Evolutionary conservation across 2,888 invertebrate genomes (phyloP).

Genomic region (Trilocha varians): DNA sequence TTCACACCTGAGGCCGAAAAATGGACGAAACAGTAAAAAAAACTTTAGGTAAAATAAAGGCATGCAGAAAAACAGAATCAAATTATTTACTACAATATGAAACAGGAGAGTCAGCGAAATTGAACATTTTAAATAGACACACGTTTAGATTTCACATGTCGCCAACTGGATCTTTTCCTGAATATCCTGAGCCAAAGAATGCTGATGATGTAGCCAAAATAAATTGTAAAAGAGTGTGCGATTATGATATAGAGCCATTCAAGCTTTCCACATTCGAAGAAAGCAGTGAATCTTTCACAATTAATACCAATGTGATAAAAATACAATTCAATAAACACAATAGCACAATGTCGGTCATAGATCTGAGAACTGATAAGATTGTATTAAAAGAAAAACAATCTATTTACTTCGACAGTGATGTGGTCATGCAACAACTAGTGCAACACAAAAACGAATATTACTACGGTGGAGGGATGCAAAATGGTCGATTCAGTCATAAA

Average conservation of each 20-base stretch:
- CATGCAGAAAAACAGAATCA: conserved; percentile 33
- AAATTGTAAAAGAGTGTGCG: conserved; percentile 33
- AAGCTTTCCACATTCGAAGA: conserved; percentile 33
- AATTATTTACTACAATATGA: conserved; percentile 38
- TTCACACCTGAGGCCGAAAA: background rate
- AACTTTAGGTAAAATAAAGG: conserved; percentile 29
- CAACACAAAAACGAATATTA: conserved; percentile 46
- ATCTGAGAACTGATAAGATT: conserved; percentile 39
- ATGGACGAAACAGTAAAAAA: conserved; percentile 11
- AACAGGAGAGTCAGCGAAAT: conserved; percentile 39
- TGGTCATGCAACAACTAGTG: conserved; percentile 35
- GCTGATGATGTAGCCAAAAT: conserved; percentile 46
- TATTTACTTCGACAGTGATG: conserved; percentile 31
- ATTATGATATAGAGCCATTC: conserved; percentile 42
- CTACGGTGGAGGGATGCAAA: conserved; percentile 65
- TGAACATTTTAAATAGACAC: conserved; percentile 50
- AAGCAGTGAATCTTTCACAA: conserved; percentile 25
- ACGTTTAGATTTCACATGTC: conserved; percentile 58
- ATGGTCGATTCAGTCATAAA: conserved; percentile 59
- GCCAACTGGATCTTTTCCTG: conserved; percentile 40
- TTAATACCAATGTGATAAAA: conserved; percentile 41
- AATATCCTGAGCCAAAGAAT: conserved; percentile 48
- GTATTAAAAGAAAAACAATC: conserved; percentile 41
- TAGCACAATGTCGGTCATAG: conserved; percentile 41
- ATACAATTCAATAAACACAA: conserved; percentile 43